Evolutionary conservation across 2,888 invertebrate species (phyloP).

Genomic region (Salpingus planirostris): DNA sequence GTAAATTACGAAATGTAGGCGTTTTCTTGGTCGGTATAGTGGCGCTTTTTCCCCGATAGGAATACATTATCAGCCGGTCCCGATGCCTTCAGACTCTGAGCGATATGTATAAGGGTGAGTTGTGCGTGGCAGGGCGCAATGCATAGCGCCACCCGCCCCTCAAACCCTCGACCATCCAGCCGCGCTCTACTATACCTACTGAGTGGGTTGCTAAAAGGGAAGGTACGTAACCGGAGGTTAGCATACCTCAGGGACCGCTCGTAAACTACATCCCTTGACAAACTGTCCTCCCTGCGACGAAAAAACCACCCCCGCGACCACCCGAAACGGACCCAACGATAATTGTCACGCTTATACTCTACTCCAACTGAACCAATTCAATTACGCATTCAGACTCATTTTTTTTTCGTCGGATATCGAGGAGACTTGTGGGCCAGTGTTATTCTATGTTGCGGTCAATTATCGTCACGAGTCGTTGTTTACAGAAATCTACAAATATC

Average conservation of each 20-base stretch:
- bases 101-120: conserved; percentile 9
- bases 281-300: conserved; percentile 20
- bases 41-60: conserved; percentile 9
- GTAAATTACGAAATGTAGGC: conserved; percentile 14
- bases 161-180: conserved; percentile 1
- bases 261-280: conserved; percentile 42
- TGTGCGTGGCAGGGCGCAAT: conserved; percentile 10
- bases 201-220: conserved; percentile 38
- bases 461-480: conserved; percentile 33
- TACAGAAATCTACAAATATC: conserved; percentile 31
- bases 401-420: too few relatives aligned
- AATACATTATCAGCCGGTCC: conserved; percentile 10
- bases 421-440: too few relatives aligned
- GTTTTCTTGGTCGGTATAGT: conserved; percentile 7
- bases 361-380: too few relatives aligned
- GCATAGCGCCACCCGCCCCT: conserved; percentile 1
- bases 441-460: conserved; percentile 32
- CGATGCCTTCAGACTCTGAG: too few relatives aligned
- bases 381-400: too few relatives aligned
- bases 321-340: not conserved
- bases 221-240: conserved; percentile 42
- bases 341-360: conserved; percentile 3
- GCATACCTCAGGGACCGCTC: conserved; percentile 41
- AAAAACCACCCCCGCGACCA: not conserved
- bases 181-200: conserved; percentile 4